Evolutionary conservation across 2,113 vertebrate genomes (phyloP).

Genomic region (Brevimyrus niger): DNA sequence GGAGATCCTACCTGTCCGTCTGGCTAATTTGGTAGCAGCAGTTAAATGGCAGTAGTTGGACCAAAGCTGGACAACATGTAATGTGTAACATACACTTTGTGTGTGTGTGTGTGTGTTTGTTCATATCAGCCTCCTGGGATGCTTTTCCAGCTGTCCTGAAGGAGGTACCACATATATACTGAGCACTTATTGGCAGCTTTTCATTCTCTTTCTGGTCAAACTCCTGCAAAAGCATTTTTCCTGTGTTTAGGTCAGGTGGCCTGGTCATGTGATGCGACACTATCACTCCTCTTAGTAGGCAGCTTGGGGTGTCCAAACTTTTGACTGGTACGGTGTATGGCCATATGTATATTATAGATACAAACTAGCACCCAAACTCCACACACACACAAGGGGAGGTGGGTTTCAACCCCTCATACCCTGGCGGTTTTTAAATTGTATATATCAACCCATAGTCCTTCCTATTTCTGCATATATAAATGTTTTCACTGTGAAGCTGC

Average conservation of each 20-base stretch:
- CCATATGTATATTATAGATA: background rate
- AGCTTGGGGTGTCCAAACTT: background rate
- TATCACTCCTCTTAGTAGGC: background rate
- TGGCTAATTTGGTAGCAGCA: background rate
- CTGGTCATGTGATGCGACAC: background rate
- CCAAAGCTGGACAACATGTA: background rate
- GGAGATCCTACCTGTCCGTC: background rate
- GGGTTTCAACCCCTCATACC: background rate
- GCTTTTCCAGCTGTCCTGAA: background rate
- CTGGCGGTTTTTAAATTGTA: background rate
- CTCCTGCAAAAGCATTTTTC: background rate
- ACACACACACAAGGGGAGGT: background rate
- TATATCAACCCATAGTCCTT: background rate
- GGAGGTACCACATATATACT: background rate
- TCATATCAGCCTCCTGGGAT: background rate
- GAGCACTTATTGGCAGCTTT: background rate
- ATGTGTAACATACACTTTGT: background rate
- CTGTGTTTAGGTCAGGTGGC: background rate
- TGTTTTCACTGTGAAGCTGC: background rate
- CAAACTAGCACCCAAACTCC: background rate
- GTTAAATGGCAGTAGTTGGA: background rate
- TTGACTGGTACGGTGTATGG: background rate
- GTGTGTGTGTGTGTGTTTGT: too few species aligned
- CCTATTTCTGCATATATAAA: background rate
- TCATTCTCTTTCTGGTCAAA: background rate